These are phyloP conservation scores for Aphelocoma coerulescens DNA, from an alignment of 2,113 vertebrate species.

Conservation along the genomic window DNA sequence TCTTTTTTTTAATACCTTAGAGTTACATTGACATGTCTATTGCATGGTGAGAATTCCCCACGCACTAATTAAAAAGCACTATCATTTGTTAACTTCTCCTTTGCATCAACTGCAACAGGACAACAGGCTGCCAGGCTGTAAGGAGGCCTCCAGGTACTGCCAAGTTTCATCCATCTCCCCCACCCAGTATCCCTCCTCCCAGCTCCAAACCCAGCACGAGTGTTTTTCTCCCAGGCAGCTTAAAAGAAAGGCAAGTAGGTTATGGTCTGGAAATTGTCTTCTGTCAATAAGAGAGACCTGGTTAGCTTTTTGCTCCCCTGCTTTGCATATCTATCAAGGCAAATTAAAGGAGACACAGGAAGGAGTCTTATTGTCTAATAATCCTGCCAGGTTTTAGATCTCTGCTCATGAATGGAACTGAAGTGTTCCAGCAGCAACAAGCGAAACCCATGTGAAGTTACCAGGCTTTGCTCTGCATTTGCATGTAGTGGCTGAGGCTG, in stretches of 20 bases:
- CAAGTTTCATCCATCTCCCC: not conserved
- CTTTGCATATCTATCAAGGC: constrained; percentile 45
- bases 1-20: not conserved
- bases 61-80: constrained; percentile 34
- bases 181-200: not conserved
- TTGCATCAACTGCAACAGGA: constrained; percentile 2
- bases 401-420: not conserved
- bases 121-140: not conserved
- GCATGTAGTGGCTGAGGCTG: not conserved
- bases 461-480: not conserved
- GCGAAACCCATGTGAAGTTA: not conserved
- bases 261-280: not conserved
- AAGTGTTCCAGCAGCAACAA: not conserved
- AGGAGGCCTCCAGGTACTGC: not conserved
- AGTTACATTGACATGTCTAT: not conserved
- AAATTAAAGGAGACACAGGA: constrained; percentile 51
- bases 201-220: not conserved
- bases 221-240: not conserved
- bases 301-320: not conserved
- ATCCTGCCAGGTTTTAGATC: not conserved
- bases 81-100: constrained; percentile 29
- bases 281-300: constrained; percentile 43
- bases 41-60: not conserved
- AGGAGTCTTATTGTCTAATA: constrained; percentile 36
- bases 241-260: not conserved